phyloP scores from a whole-genome alignment of 35 echinoderm and acorn worm species.

The Holothuria glaberrima region DNA sequence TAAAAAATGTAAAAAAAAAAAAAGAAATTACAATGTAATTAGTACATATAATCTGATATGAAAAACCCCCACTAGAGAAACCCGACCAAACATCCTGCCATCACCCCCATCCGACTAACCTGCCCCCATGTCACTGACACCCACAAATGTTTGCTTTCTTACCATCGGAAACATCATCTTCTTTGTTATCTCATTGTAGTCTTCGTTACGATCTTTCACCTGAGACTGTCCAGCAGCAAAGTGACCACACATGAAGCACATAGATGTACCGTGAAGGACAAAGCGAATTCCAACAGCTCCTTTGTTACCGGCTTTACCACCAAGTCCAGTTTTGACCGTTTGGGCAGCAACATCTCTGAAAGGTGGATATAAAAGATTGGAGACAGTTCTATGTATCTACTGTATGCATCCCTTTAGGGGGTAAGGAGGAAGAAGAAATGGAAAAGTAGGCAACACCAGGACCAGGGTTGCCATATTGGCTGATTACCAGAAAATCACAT shows the following conservation, averaged over 20 bases:
- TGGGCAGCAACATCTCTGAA: conserved; percentile 86
- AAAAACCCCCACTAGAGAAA: too few species aligned
- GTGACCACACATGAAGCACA: conserved; percentile 95
- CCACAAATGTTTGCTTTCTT: conserved; percentile 29
- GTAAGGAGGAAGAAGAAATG: too few species aligned
- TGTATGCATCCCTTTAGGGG: conserved; percentile 92
- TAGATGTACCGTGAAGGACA: conserved; percentile 80
- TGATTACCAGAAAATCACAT: too few species aligned
- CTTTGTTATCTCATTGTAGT: conserved; percentile 84
- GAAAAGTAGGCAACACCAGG: too few species aligned
- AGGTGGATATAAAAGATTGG: not conserved
- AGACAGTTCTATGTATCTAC: conserved; percentile 70
- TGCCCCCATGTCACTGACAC: too few species aligned
- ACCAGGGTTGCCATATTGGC: too few species aligned
- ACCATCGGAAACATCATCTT: conserved; percentile 99
- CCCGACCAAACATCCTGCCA: too few species aligned
- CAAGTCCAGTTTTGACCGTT: conserved; percentile 91
- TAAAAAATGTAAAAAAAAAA: too few species aligned
- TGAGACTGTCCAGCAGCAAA: conserved; percentile 95
- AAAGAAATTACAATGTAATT: too few species aligned
- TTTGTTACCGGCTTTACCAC: conserved; percentile 94
- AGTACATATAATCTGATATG: too few species aligned
- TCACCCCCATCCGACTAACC: too few species aligned
- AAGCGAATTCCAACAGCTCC: conserved; percentile 92
- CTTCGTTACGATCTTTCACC: conserved; percentile 94